Percentiles rank a stretch among this genome's conserved stretches.
Conservation (phyloP, 2,888 invertebrate genomes). For the Hartigia nigra region DNA sequence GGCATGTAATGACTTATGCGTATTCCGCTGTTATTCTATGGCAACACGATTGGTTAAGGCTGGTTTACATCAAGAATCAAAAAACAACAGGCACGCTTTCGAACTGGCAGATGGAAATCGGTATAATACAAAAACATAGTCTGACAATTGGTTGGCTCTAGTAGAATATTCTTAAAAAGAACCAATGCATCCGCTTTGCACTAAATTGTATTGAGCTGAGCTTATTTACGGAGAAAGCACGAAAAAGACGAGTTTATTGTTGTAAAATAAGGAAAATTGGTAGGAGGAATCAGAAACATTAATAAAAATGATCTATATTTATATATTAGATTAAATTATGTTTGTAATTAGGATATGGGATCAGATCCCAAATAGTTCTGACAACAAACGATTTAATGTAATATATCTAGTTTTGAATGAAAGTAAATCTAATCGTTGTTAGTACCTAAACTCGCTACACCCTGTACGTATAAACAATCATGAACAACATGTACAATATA, state of each 20-base stretch:
- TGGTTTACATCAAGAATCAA: not conserved
- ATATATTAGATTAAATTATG: not conserved
- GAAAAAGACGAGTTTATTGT: not conserved
- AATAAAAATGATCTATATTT: not conserved
- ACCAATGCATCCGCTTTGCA: not conserved
- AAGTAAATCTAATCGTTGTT: not conserved
- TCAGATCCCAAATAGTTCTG: not conserved
- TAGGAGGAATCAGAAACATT: not conserved
- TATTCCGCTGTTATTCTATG: not conserved
- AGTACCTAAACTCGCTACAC: conserved; percentile 2
- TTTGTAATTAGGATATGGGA: not conserved
- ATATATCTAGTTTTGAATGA: not conserved
- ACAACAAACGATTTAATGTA: not conserved
- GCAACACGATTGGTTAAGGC: not conserved
- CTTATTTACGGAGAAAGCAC: not conserved
- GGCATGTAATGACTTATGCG: too few relatives aligned
- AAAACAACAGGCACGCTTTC: not conserved
- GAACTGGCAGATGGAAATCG: too few relatives aligned
- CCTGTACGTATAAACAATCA: conserved; percentile 49
- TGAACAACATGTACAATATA: conserved; percentile 55
- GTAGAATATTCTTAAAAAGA: not conserved
- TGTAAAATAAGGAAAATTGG: not conserved
- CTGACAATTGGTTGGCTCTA: not conserved
- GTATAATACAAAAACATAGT: not conserved
- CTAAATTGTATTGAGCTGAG: too few relatives aligned